Evolutionary conservation across 2,888 invertebrate genomes (phyloP).

Genomic region (Drosophila meridionalis): DNA sequence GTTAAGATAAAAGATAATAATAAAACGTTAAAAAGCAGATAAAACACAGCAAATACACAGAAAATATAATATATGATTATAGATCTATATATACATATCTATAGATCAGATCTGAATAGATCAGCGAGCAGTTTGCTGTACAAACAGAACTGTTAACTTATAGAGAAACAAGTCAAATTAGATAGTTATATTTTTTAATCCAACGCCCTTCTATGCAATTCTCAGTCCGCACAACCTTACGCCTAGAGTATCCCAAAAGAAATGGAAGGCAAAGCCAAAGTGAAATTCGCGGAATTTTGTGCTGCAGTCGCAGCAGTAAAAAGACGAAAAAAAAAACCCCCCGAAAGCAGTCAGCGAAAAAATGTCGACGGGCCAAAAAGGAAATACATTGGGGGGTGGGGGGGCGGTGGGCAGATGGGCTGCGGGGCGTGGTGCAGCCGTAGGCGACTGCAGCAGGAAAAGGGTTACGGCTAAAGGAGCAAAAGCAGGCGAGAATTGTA

Average conservation of each 20-base stretch:
- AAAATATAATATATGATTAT: background rate
- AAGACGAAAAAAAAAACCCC: constrained; percentile 22
- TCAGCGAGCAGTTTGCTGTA: background rate
- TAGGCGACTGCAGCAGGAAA: constrained; percentile 9
- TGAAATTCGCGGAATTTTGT: constrained; percentile 76
- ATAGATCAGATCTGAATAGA: background rate
- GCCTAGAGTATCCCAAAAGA: constrained; percentile 1
- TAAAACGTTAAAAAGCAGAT: background rate
- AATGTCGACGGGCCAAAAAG: constrained; percentile 67
- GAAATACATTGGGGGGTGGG: constrained; percentile 48
- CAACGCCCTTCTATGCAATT: background rate
- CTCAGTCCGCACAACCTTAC: background rate
- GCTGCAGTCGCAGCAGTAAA: constrained; percentile 78
- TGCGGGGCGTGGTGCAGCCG: background rate
- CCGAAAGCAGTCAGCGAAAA: constrained; percentile 53
- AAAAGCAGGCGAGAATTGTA: constrained; percentile 16
- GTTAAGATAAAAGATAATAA: background rate
- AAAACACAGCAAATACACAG: background rate
- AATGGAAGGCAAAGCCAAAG: constrained; percentile 47
- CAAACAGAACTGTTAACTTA: background rate
- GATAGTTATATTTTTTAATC: background rate
- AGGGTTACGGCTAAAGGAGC: constrained; percentile 4
- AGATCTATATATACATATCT: background rate
- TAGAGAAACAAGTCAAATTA: background rate
- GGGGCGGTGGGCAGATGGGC: background rate